phyloP scores from a whole-genome alignment of 2,113 vertebrate genomes.

The Leucopternis melanops region DNA sequence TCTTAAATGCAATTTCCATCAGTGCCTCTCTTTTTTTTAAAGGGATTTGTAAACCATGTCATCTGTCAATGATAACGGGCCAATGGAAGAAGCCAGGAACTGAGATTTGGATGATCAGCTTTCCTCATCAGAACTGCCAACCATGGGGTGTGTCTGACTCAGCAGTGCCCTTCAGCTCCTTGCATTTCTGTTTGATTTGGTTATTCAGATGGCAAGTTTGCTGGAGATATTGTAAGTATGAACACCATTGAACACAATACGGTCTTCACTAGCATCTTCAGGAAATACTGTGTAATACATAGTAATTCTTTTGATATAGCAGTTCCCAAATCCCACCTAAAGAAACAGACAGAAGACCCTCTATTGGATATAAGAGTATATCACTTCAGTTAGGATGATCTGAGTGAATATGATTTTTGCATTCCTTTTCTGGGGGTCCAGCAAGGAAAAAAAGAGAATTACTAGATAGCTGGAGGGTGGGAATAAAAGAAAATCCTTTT shows the following conservation, averaged over 20 bases:
- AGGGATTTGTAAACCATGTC: neutral
- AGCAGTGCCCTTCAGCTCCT: neutral
- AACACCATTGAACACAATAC: neutral
- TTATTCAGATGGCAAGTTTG: neutral
- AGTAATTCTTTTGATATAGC: neutral
- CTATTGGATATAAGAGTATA: neutral
- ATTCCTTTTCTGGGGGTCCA: neutral
- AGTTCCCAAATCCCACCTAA: neutral
- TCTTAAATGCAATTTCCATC: neutral
- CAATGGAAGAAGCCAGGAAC: neutral
- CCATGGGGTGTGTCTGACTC: neutral
- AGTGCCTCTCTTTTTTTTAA: neutral
- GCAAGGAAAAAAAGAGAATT: neutral
- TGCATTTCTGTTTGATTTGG: neutral
- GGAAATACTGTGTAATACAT: neutral
- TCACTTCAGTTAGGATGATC: neutral
- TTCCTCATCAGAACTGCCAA: neutral
- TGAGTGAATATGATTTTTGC: neutral
- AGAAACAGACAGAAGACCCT: neutral
- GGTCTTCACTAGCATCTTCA: neutral
- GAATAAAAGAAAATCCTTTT: neutral
- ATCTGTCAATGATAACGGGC: neutral
- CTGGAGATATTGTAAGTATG: neutral
- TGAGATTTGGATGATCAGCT: neutral
- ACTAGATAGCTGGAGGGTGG: neutral